Conservation (phyloP, 2,888 invertebrate genomes). For the Euplexia lucipara region DNA sequence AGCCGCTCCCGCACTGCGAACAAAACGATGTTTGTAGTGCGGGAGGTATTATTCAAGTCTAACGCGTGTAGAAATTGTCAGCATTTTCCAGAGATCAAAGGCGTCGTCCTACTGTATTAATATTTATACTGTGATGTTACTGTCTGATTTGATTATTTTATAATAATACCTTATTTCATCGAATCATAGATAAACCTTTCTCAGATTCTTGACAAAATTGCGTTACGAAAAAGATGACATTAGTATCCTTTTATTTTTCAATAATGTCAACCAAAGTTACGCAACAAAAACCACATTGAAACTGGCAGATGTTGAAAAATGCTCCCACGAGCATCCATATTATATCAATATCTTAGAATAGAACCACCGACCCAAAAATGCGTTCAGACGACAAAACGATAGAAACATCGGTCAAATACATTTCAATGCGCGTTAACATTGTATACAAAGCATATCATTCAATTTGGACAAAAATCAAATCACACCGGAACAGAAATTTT, state of each 20-base stretch:
- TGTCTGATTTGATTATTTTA: background rate
- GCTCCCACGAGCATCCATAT: slow-evolving; percentile 8
- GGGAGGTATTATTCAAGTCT: no score
- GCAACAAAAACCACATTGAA: slow-evolving; percentile 14
- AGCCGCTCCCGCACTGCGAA: no score
- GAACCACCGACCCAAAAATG: slow-evolving; percentile 48
- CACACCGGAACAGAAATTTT: slow-evolving; percentile 56
- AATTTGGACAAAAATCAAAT: slow-evolving; percentile 74
- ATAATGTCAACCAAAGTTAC: slow-evolving; percentile 14
- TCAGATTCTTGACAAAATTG: background rate
- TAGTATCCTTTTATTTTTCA: slow-evolving; percentile 9
- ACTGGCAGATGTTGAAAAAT: slow-evolving; percentile 13
- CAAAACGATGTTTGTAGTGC: no score
- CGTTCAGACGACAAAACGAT: slow-evolving; percentile 66
- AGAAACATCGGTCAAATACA: slow-evolving; percentile 68
- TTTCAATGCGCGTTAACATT: slow-evolving; percentile 66
- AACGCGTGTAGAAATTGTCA: no score
- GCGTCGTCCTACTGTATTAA: no score
- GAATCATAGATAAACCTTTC: background rate
- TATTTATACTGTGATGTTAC: no score
- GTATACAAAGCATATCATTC: slow-evolving; percentile 67
- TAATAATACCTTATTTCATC: background rate
- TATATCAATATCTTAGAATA: slow-evolving; percentile 25
- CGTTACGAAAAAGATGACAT: background rate
- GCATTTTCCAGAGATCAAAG: no score